These are phyloP conservation scores for Taurulus bubalis DNA, from an alignment of 2,113 vertebrate species.

Conservation along the genomic window DNA sequence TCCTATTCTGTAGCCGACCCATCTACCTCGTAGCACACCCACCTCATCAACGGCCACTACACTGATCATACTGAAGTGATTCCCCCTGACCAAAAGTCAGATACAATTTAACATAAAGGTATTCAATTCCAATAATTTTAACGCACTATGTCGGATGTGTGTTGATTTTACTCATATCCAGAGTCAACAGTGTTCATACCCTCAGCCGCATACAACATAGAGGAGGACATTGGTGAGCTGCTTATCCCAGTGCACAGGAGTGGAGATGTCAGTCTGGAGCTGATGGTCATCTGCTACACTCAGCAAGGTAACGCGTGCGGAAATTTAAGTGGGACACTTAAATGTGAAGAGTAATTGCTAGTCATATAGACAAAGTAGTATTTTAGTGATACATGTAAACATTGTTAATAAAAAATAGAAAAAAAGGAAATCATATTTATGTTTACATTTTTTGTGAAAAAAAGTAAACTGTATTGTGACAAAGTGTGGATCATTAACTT, in stretches of 20 bases:
- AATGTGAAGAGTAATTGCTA: neutral
- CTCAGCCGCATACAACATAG: slow-evolving; percentile 86
- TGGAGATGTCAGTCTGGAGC: slow-evolving; percentile 91
- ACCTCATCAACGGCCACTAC: too few relatives aligned
- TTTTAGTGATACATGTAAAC: neutral
- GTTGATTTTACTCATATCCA: slow-evolving; percentile 66
- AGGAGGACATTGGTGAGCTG: slow-evolving; percentile 93
- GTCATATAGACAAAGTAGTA: neutral
- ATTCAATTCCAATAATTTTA: neutral
- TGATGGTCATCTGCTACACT: slow-evolving; percentile 95
- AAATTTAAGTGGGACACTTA: neutral
- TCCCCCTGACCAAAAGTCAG: neutral
- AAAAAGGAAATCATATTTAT: neutral
- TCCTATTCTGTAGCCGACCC: neutral
- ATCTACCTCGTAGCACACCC: too few relatives aligned
- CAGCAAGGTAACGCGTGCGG: slow-evolving; percentile 89
- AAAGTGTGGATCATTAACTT: slow-evolving; percentile 21
- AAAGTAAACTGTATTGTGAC: neutral
- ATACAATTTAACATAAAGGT: neutral
- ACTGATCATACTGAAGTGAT: neutral
- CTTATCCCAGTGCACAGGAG: slow-evolving; percentile 90
- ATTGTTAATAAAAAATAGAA: neutral
- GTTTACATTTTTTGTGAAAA: neutral
- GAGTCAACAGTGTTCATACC: slow-evolving; percentile 95
- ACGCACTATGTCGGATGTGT: neutral